Conservation (phyloP, 2,113 vertebrate species). For the Pagrus major region DNA sequence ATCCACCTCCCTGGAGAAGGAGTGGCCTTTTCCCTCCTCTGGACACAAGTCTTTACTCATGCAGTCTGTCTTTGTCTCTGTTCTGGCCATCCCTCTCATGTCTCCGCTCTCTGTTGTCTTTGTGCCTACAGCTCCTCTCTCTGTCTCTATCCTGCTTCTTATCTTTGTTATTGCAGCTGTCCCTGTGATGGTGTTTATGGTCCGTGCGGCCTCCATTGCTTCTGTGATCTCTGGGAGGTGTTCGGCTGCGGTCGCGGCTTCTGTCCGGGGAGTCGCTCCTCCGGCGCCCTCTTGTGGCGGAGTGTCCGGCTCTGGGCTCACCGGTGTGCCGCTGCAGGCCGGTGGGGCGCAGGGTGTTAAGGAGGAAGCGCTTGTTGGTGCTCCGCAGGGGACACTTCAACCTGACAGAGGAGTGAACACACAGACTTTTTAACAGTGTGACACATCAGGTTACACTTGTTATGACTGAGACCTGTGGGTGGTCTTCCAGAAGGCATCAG, state of each 20-base stretch:
- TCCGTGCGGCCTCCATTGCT: constrained; percentile 36
- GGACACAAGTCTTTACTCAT: constrained; percentile 22
- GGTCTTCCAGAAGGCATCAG: neutral
- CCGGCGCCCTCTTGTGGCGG: constrained; percentile 38
- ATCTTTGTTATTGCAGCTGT: constrained; percentile 53
- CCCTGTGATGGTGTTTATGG: constrained; percentile 50
- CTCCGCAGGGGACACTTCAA: constrained; percentile 95
- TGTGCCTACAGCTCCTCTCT: constrained; percentile 50
- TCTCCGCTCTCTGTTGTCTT: constrained; percentile 48
- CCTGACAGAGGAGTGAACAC: constrained; percentile 81
- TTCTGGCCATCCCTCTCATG: constrained; percentile 45
- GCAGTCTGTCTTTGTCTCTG: constrained; percentile 56
- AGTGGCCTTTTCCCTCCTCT: constrained; percentile 19
- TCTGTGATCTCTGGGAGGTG: constrained; percentile 56
- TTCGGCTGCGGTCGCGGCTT: constrained; percentile 61
- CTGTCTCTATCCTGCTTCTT: constrained; percentile 60
- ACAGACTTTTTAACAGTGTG: neutral
- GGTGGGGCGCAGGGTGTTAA: constrained; percentile 95
- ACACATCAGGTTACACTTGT: constrained; percentile 6
- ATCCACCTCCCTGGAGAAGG: constrained; percentile 8
- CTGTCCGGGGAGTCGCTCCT: constrained; percentile 53
- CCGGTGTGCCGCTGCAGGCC: constrained; percentile 77
- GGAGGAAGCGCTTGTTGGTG: constrained; percentile 96
- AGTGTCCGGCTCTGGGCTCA: constrained; percentile 71
- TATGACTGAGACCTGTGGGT: neutral